Evolutionary conservation across 1,140 invertebrate species (phyloP).

Genomic region (Lepeophtheirus salmonis): DNA sequence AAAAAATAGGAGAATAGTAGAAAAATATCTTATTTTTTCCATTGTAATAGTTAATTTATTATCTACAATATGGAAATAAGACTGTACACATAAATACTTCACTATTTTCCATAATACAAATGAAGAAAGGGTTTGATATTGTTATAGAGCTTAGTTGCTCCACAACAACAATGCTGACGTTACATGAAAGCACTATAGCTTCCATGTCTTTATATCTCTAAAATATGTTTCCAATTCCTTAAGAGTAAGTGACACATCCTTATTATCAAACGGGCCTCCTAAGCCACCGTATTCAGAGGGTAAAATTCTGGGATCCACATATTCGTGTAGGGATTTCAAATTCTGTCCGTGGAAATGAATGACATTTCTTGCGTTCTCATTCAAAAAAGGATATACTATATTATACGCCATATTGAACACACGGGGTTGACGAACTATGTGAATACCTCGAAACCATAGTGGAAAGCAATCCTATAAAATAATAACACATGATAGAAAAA

Average conservation of each 20-base stretch:
- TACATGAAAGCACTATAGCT: too few relatives aligned
- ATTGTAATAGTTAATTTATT: too few relatives aligned
- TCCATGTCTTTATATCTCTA: neutral
- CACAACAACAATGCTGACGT: too few relatives aligned
- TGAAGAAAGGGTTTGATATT: too few relatives aligned
- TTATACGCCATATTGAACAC: neutral
- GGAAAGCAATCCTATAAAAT: neutral
- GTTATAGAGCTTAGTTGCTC: too few relatives aligned
- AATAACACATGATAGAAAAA: too few relatives aligned
- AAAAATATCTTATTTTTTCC: too few relatives aligned
- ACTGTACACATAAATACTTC: too few relatives aligned
- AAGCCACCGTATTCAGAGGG: neutral
- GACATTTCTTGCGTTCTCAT: neutral
- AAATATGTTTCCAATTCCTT: neutral
- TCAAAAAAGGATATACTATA: neutral
- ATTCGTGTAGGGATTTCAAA: neutral
- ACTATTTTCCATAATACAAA: too few relatives aligned
- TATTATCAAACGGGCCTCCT: neutral
- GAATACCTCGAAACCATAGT: neutral
- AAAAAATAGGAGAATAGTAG: too few relatives aligned
- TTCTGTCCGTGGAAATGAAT: neutral
- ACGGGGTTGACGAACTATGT: neutral
- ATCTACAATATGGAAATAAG: too few relatives aligned
- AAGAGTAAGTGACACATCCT: neutral
- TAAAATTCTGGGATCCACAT: neutral